Base-by-base conservation (phyloP, 2,113 vertebrate genomes). In the Microtus oregoni region DNA sequence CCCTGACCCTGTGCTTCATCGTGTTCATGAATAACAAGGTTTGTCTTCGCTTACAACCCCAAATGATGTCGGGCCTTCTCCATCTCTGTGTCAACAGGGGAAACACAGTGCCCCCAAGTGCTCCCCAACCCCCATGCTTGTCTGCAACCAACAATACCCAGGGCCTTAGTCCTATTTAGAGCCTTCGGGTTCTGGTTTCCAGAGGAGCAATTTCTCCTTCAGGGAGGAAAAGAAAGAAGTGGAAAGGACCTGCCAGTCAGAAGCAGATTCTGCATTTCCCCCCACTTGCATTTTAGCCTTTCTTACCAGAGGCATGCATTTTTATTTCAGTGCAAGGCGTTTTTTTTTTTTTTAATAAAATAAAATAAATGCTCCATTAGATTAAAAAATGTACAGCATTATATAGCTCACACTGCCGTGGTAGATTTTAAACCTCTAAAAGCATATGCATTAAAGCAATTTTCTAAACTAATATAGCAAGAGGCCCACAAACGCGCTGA, bases 371-470 rank as follows among this genome's bases (percentile, higher is more conserved):
- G 17, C 97, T 86, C 95, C 96, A 96, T 97, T 94, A 86, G 98
- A 94, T 97, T 86, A 97, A 96, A 97, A 92, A 98, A 97, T 97
- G 96, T 98, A 97, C 96, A 96, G 98, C 98, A 95, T 98, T 98
- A 97, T 98, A 97, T 96, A 96, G 97, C 97, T 98, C 96, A 96
- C 98, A 97, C 98, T 97, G 98, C 98, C 97, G 94, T 97, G 97
- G 98, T 97, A 97, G 98, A 44, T 96, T 98, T 98, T 97, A 97
- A 98, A 95, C 94, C 96, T 78, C 98, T 98, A 98, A 98, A 98
- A 99, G 98, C 98, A 97, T 96, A 95, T 98, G 98, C 98, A 98
- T 98, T 98, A 98, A 98, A 98, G 98, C 98, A 98, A 98, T 99
- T 98, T 98, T 98, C 98, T 96, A 63, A 98, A 98, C 98, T 97